These are phyloP conservation scores for Rachycentron canadum DNA, from an alignment of 2,797 vertebrate species.

Conservation along the genomic window DNA sequence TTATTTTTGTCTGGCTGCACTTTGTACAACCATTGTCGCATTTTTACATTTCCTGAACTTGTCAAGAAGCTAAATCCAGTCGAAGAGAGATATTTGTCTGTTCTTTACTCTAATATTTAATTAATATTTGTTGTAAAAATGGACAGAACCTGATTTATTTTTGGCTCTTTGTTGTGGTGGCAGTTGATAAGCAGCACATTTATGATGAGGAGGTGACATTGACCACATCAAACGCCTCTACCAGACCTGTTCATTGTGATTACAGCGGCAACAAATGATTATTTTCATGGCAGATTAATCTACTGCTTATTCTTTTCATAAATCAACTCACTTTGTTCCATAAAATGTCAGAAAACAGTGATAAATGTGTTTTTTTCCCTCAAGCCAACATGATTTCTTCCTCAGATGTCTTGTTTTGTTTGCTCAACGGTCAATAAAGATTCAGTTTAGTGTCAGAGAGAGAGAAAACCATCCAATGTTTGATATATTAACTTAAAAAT, in stretches of 20 bases:
- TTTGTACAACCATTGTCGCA: background rate
- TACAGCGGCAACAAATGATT: background rate
- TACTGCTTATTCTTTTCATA: background rate
- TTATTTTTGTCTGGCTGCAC: background rate
- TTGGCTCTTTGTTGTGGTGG: background rate
- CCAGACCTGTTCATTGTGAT: background rate
- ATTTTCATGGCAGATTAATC: background rate
- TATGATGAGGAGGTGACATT: background rate
- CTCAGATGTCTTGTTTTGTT: too few species aligned
- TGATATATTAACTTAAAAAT: background rate
- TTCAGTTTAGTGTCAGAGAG: too few species aligned
- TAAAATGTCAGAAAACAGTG: background rate
- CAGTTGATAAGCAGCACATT: background rate
- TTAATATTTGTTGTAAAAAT: background rate
- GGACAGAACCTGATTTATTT: background rate
- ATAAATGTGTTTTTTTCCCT: background rate
- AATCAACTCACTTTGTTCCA: background rate
- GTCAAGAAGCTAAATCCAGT: background rate
- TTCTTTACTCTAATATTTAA: background rate
- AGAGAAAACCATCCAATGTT: background rate
- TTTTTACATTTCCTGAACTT: background rate
- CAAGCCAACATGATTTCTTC: too few species aligned
- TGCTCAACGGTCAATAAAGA: too few species aligned
- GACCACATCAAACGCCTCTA: background rate
- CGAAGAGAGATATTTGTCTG: background rate